Evolutionary conservation across 2,797 vertebrate species (phyloP), one percentile per base, ranked within the genome.

Genomic region (Morus bassanus): DNA sequence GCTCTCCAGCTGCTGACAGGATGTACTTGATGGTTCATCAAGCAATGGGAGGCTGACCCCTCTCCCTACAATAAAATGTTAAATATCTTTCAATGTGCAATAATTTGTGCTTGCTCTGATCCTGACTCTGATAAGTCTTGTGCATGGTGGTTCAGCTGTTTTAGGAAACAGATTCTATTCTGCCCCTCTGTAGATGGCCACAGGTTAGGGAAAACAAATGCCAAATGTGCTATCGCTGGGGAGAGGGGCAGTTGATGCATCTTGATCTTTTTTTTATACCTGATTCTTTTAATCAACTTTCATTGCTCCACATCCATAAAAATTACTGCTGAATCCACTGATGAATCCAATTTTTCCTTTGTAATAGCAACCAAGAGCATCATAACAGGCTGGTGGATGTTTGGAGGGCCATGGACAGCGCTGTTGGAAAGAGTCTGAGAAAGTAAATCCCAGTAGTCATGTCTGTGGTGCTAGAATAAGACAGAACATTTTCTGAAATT

Each of bases 11-110:
- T 95, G 89, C 79, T 96, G 87, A 89, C 94, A 91, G 87, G 82
- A 72, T 35, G 50, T 35, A 93, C 87, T 94, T 35, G 64, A 74
- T 65, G 57, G 91, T 80, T 95, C 94, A 92, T 92, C 94, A 88
- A 92, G 95, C 81, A 72, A 78, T 54, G 72, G 75, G 87, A 96
- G 96, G 75, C 53, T 84, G 89, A 89, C 85, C 87, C 91, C 68
- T 93, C 92, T 97, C 94, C 92, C 91, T 92, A n/a, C 64, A 84
- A 94, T 91, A 93, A 96, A 96, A 97, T 95, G 94, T 84, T 31
- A 96, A 96, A 92, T 94, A 96, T 96, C 95, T 95, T 92, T 64
- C 28, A 59, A 7, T 57, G 61, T 72, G 87, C 53, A 83, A 19
- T 92, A 54, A 65, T 91, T 85, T 84, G 87, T 10, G 2, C 82